phyloP scores from a whole-genome alignment of 2,113 vertebrate species.

The Bubo scandiacus region DNA sequence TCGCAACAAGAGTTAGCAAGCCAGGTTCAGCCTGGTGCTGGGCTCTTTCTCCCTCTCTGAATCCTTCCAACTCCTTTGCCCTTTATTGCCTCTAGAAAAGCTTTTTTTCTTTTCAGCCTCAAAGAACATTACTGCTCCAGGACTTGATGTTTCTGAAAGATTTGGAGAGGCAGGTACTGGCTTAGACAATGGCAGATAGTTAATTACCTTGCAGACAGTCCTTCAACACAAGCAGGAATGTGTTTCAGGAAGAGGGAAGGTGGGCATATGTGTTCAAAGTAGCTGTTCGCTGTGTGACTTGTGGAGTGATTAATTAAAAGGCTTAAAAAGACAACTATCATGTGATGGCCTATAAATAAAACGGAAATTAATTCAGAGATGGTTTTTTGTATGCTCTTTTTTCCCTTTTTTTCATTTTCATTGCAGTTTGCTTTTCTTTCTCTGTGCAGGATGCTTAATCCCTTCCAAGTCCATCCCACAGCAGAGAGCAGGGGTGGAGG shows the following conservation, averaged over 20 bases:
- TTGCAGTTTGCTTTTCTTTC: slow-evolving; percentile 16
- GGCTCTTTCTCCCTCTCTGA: background rate
- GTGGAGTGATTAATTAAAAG: background rate
- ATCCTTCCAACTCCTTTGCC: background rate
- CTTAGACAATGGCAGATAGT: background rate
- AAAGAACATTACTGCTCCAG: background rate
- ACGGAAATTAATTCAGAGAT: background rate
- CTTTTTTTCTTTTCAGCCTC: background rate
- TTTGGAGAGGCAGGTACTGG: background rate
- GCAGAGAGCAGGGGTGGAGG: background rate
- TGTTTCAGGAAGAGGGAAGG: background rate
- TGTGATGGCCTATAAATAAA: background rate
- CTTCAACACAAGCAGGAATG: background rate
- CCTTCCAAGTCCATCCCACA: background rate
- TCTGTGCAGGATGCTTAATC: background rate
- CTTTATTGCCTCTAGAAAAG: background rate
- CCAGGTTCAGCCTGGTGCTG: background rate
- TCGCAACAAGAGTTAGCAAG: background rate
- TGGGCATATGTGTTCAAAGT: background rate
- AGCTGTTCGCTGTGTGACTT: background rate
- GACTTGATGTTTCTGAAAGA: background rate
- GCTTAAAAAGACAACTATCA: background rate
- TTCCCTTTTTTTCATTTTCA: background rate
- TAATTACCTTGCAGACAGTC: background rate
- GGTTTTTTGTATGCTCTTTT: background rate